Base-by-base conservation (phyloP, 2,113 vertebrate species). In the Vanacampus margaritifer region DNA sequence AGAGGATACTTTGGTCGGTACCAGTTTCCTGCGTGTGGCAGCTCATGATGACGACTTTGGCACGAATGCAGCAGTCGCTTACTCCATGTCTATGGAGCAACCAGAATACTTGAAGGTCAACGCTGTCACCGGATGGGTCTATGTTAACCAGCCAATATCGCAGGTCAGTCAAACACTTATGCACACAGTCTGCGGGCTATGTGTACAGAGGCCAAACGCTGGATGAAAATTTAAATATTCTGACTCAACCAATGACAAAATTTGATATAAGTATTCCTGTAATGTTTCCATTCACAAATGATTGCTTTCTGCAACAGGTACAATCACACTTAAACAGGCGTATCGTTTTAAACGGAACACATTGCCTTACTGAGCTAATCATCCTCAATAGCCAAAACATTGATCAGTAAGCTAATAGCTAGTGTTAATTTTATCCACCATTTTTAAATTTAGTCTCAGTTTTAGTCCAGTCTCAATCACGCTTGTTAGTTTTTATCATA, bases 111-210 rank as follows among this genome's bases (percentile, higher is more conserved):
- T 96, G 67, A 86, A 84, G 36, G 94, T 95, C 76, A 93, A 96
- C 87, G 92, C 93, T 12, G 74, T 91, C 53, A 94, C 93, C 0
- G 95, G 94, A 77, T 95, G 94, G 94, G 89, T 96, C 39, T 96
- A 92, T 60, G 93, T 95, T 10, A 94, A 92, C 84, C 92, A 95
- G 35, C 93, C 92, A 63, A 89, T 95, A 79, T 92, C 92, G 59
- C 93, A 94, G 94, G 94, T 93, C 72, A 81, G 86, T 80, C n/a
- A n/a, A n/a, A n/a, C n/a, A n/a, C 56, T 11, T 36, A 54, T 13
- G 16, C 5, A 46, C 23, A 54, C 23, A 54, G 19, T 13, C 36
- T 7, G 19, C 23, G 21, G 59, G 41, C 12, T 68, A 48, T 1
- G 56, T 68, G 51, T 51, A 37, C 65, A 70, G 62, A 75, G 71